These are phyloP conservation scores for Callospermophilus lateralis DNA, from an alignment of 2,113 vertebrate species.

Conservation along the genomic window DNA sequence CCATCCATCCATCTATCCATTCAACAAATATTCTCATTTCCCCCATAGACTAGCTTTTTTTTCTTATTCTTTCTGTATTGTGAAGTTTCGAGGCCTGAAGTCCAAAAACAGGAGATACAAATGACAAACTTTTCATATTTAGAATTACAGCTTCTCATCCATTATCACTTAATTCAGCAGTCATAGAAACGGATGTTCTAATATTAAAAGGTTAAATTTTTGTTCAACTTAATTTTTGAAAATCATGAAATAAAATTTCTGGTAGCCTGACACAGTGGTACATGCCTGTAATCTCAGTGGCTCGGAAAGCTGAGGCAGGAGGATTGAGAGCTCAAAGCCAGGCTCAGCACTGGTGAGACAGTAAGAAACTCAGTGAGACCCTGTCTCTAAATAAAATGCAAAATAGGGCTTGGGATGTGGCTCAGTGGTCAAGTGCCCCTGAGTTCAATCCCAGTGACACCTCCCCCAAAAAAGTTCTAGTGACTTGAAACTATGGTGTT, in stretches of 20 bases:
- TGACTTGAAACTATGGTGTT: background rate
- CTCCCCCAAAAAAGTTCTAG: background rate
- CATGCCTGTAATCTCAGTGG: no score
- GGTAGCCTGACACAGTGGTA: background rate
- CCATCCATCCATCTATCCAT: background rate
- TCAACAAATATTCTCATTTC: background rate
- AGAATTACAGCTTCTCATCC: background rate
- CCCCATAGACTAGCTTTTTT: background rate
- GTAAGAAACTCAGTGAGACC: no score
- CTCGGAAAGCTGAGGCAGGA: no score
- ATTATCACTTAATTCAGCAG: background rate
- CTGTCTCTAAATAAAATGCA: no score
- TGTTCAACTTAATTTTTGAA: slow-evolving; percentile 43
- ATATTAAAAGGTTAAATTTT: slow-evolving; percentile 23
- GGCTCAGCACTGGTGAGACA: no score
- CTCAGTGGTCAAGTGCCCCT: no score
- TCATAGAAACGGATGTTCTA: background rate
- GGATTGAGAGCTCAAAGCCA: no score
- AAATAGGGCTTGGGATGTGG: no score
- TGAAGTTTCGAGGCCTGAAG: slow-evolving; percentile 1
- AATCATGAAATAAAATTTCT: background rate
- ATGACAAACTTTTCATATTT: slow-evolving; percentile 1
- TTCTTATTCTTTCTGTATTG: background rate
- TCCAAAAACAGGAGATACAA: slow-evolving; percentile 9
- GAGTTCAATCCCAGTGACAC: no score